Evolutionary conservation across 2,888 invertebrate species (phyloP), one percentile per base, ranked within the genome.

Genomic region (Tolmerus cingulatus): DNA sequence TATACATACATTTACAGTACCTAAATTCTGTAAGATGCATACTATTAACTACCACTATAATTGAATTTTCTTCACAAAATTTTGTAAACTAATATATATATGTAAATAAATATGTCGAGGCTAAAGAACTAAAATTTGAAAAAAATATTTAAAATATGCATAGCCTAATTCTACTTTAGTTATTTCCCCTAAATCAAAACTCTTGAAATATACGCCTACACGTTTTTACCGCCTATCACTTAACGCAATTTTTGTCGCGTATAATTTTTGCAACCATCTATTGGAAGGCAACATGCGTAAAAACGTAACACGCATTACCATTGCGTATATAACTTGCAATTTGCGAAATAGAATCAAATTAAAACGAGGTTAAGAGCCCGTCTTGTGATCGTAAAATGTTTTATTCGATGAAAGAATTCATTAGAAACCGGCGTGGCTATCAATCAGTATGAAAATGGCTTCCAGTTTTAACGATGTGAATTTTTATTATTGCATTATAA

Each of bases 341-440:
- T 78, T 78, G 23, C 78, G 78, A 78, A 78, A 78, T 78, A 78
- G 78, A 78, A 78, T 78, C 66, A 66, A 78, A 78, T 78, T 43
- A 78, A 78, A 78, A 78, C 78, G 78, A 78, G 78, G 78, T 78
- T 78, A 78, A 78, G 78, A 78, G 78, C 40, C 19, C 37, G 43
- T 40, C 78, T 43, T 43, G 40, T 78, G 78, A 78, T 40, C 78
- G 78, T 78, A 78, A 78, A 78, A 78, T 78, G 78, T 78, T 78
- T 78, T 78, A 78, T 78, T 78, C 78, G 40, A 23, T 5, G n/a
- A 43, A 78, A 78, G 78, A 37, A 78, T 78, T 78, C 78, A 78
- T 78, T 66, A 78, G 43, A 34, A 78, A 37, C 78, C 78, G 78
- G 40, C n/a, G 23, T 43, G 19, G 43, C 78, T 78, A 78, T 78